Percentiles rank a stretch among this genome's conserved stretches.
Evolutionary conservation across 2,113 vertebrate genomes (phyloP).

Genomic region (Daboia siamensis): DNA sequence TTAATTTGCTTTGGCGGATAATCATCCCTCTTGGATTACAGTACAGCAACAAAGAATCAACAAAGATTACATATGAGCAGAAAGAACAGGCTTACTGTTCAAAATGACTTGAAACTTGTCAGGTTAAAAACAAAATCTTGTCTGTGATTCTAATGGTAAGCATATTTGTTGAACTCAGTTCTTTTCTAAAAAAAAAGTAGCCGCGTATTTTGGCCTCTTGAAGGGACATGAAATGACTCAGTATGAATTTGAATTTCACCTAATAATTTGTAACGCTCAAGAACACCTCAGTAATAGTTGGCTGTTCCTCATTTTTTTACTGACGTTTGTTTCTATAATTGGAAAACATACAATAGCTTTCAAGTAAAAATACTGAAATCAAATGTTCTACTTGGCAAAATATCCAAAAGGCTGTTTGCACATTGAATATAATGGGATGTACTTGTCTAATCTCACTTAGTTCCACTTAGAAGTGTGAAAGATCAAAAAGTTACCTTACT

Average conservation of each 20-base stretch:
- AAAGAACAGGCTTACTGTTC: neutral
- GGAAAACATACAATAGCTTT: neutral
- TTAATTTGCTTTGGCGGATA: neutral
- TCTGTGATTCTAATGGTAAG: neutral
- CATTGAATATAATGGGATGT: neutral
- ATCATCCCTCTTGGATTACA: neutral
- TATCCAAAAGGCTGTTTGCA: neutral
- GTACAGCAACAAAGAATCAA: neutral
- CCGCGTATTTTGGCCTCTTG: neutral
- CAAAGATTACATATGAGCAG: too few species aligned
- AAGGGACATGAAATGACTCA: neutral
- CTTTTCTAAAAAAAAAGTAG: neutral
- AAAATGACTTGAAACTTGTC: neutral
- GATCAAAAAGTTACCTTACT: neutral
- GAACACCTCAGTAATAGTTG: neutral
- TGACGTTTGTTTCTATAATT: neutral
- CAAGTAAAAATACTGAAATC: neutral
- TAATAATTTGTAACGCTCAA: neutral
- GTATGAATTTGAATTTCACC: neutral
- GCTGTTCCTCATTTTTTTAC: neutral
- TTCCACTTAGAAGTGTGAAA: neutral
- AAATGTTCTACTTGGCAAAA: neutral
- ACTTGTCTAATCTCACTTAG: neutral
- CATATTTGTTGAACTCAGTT: neutral
- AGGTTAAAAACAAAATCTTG: neutral